Conservation (phyloP, 2,888 invertebrate species). For the Amphipoea lucens region DNA sequence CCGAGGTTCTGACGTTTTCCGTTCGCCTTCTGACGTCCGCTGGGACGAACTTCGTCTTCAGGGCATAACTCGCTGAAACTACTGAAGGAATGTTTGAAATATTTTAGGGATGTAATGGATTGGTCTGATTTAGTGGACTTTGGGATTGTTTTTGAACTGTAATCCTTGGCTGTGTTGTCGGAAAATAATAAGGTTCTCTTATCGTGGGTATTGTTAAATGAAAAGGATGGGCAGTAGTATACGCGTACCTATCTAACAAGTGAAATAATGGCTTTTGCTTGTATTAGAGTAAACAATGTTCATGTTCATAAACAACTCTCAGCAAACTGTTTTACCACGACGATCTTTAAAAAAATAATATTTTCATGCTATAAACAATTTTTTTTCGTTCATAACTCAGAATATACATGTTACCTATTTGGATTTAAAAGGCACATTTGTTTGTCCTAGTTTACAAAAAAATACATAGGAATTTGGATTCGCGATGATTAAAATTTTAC, state of each 20-base stretch:
- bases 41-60: conserved; percentile 25
- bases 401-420: too few relatives aligned
- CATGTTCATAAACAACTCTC: neutral
- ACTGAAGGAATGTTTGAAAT: conserved; percentile 41
- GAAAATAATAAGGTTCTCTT: neutral
- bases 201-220: neutral
- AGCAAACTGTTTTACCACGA: too few relatives aligned
- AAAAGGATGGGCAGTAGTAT: neutral
- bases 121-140: conserved; percentile 39
- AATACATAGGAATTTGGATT: too few relatives aligned
- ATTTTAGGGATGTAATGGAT: conserved; percentile 33
- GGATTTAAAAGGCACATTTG: too few relatives aligned
- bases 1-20: conserved; percentile 21
- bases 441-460: too few relatives aligned
- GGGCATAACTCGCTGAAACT: conserved; percentile 26
- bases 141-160: conserved; percentile 22
- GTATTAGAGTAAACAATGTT: neutral
- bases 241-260: neutral
- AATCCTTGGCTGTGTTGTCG: neutral
- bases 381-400: too few relatives aligned
- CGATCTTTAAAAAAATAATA: too few relatives aligned
- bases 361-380: too few relatives aligned
- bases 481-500: too few relatives aligned
- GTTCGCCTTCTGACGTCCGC: conserved; percentile 24
- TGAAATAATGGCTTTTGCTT: neutral